Percentiles rank a stretch among this genome's conserved stretches.
These are phyloP conservation scores for Agonopterix subpropinquella DNA, from an alignment of 2,888 invertebrate genomes.

Conservation along the genomic window DNA sequence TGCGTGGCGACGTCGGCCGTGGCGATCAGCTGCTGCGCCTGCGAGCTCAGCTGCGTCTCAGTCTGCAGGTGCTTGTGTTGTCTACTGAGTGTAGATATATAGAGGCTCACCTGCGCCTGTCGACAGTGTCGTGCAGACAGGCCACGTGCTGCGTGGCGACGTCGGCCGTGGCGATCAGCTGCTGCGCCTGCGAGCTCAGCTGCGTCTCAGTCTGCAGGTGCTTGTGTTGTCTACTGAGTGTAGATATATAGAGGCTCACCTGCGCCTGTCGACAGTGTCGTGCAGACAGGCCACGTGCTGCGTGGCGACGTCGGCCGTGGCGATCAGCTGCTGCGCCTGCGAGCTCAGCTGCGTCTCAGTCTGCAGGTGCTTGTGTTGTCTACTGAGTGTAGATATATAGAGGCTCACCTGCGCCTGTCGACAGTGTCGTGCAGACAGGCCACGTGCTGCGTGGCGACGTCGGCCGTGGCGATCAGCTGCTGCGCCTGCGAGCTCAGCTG, in stretches of 20 bases:
- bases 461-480: slow-evolving; percentile 78
- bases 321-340: slow-evolving; percentile 79
- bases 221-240: slow-evolving; percentile 78
- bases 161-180: slow-evolving; percentile 79
- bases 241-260: slow-evolving; percentile 30
- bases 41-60: slow-evolving; percentile 75
- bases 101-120: slow-evolving; percentile 60
- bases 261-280: slow-evolving; percentile 76
- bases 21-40: slow-evolving; percentile 78
- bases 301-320: slow-evolving; percentile 78
- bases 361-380: slow-evolving; percentile 73
- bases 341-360: slow-evolving; percentile 77
- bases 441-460: slow-evolving; percentile 77
- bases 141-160: slow-evolving; percentile 76
- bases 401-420: slow-evolving; percentile 65
- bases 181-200: slow-evolving; percentile 77
- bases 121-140: slow-evolving; percentile 80
- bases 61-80: slow-evolving; percentile 78
- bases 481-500: slow-evolving; percentile 77
- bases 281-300: slow-evolving; percentile 78
- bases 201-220: slow-evolving; percentile 79
- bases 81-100: slow-evolving; percentile 73
- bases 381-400: slow-evolving; percentile 70
- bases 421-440: slow-evolving; percentile 79
- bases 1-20: slow-evolving; percentile 78